A percentile compares a stretch with the other conserved stretches of the same genome.
These are phyloP conservation scores for Antedon bifida DNA, from an alignment of 35 echinoderm and acorn worm species.

Conservation along the genomic window DNA sequence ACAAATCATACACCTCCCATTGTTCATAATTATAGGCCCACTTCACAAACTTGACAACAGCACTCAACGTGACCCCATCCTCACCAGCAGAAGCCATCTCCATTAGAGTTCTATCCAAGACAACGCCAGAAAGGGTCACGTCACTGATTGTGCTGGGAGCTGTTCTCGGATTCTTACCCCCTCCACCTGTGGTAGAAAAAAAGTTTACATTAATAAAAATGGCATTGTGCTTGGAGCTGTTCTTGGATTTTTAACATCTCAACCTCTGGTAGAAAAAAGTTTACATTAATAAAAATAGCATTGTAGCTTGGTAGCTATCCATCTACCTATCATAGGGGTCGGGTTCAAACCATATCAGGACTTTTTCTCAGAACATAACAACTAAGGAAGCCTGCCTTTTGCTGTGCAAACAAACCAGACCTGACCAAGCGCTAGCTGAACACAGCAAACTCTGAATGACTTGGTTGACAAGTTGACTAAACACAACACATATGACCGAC, in stretches of 20 bases:
- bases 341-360: no score
- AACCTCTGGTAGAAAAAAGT: conserved; percentile 22
- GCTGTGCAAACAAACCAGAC: no score
- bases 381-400: no score
- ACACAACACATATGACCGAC: no score
- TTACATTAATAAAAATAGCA: neutral
- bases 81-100: conserved; percentile 45
- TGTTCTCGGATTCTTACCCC: conserved; percentile 59
- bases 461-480: no score
- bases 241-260: conserved; percentile 39
- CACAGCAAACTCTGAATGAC: no score
- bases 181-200: conserved; percentile 42
- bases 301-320: no score
- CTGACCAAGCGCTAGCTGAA: no score
- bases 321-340: neutral
- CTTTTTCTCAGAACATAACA: no score
- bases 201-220: neutral
- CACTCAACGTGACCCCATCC: conserved; percentile 63
- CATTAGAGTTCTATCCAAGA: conserved; percentile 39
- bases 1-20: conserved; percentile 86
- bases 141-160: conserved; percentile 29
- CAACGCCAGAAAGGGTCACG: conserved; percentile 53
- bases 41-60: conserved; percentile 92
- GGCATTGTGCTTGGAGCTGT: no score
- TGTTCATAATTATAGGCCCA: conserved; percentile 99